These are phyloP conservation scores for Malachius bipustulatus DNA, from an alignment of 2,888 invertebrate genomes.

Conservation along the genomic window DNA sequence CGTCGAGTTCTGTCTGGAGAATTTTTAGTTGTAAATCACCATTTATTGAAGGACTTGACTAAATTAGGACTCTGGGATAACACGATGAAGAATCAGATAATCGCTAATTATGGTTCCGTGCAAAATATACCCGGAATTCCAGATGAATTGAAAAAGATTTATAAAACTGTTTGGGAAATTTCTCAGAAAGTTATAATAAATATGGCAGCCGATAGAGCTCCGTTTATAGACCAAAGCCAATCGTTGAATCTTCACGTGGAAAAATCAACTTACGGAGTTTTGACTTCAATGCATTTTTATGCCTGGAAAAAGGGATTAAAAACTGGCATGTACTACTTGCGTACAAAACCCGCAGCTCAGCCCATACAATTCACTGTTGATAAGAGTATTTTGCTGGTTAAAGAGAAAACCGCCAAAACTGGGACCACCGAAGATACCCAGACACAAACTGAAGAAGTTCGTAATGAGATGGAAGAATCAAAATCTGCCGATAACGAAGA, in stretches of 20 bases:
- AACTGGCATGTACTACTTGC: conserved; percentile 97
- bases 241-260: conserved; percentile 96
- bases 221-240: conserved; percentile 98
- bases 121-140: conserved; percentile 81
- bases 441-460: too few species aligned
- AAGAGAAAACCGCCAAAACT: too few species aligned
- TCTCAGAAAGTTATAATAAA: conserved; percentile 84
- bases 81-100: conserved; percentile 87
- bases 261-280: conserved; percentile 82
- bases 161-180: conserved; percentile 97
- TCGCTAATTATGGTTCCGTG: conserved; percentile 84
- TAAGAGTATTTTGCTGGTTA: conserved; percentile 51
- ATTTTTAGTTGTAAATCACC: conserved; percentile 93
- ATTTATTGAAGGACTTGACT: conserved; percentile 84
- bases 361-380: conserved; percentile 98
- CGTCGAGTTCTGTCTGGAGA: conserved; percentile 91
- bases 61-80: conserved; percentile 88
- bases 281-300: conserved; percentile 97
- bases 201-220: conserved; percentile 97
- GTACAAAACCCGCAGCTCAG: conserved; percentile 91
- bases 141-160: conserved; percentile 69
- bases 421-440: too few species aligned
- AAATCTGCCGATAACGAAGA: too few species aligned
- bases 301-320: conserved; percentile 95
- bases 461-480: too few species aligned